Conservation (phyloP, 1,140 invertebrate genomes). For the Berghia stephanieae region DNA sequence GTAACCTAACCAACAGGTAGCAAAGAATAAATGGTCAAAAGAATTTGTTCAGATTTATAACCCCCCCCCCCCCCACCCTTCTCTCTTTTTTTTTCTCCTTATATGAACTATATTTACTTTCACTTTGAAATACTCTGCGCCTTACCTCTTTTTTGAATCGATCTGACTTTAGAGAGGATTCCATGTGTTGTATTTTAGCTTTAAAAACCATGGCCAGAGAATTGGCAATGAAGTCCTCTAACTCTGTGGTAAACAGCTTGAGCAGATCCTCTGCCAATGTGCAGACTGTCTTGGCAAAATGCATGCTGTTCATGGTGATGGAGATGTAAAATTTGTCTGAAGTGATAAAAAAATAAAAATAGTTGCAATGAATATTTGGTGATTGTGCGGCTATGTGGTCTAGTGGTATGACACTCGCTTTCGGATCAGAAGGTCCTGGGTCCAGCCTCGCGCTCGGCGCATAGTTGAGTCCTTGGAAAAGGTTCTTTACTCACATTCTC, state of each 20-base stretch:
- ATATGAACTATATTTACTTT: background rate
- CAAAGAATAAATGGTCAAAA: too few relatives aligned
- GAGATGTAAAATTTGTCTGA: conserved; percentile 75
- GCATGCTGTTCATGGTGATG: conserved; percentile 76
- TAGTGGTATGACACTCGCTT: too few relatives aligned
- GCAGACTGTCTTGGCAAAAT: conserved; percentile 77
- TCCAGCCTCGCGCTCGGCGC: too few relatives aligned
- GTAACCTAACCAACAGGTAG: too few relatives aligned
- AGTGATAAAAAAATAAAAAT: conserved; percentile 60
- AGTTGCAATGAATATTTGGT: background rate
- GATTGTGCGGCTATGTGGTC: too few relatives aligned
- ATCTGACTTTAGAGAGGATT: conserved; percentile 71
- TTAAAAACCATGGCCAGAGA: conserved; percentile 75
- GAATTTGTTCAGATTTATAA: too few relatives aligned
- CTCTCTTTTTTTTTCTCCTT: too few relatives aligned
- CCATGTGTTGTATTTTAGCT: conserved; percentile 75
- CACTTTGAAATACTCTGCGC: background rate
- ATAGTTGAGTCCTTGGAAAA: too few relatives aligned
- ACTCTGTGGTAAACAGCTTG: conserved; percentile 74
- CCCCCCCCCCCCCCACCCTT: too few relatives aligned
- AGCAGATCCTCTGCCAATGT: conserved; percentile 77
- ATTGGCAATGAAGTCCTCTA: conserved; percentile 73
- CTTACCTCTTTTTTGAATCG: conserved; percentile 72
- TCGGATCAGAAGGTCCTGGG: too few relatives aligned
- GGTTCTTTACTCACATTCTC: too few relatives aligned